A percentile compares a stretch with the other conserved stretches of the same genome.
Conservation (phyloP, 2,113 vertebrate genomes). For the Rissa tridactyla region DNA sequence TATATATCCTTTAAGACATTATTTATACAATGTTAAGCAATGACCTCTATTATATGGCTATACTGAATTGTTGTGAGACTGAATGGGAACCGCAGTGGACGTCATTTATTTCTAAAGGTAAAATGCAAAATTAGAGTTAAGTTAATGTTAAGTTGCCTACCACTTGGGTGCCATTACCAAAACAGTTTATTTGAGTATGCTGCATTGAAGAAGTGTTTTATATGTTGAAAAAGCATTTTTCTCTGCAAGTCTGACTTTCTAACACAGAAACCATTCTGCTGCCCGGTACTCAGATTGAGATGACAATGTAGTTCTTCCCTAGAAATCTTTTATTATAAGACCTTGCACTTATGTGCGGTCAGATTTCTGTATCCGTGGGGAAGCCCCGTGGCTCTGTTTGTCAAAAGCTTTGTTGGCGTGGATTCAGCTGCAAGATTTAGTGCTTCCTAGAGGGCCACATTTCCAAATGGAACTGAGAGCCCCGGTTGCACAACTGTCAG, state of each 20-base stretch:
- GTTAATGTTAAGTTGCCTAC: neutral
- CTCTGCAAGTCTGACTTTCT: neutral
- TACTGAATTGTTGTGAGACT: neutral
- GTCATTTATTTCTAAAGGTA: neutral
- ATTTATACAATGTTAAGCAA: neutral
- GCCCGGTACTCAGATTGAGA: neutral
- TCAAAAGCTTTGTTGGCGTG: neutral
- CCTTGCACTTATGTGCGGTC: neutral
- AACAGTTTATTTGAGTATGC: neutral
- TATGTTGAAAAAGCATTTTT: neutral
- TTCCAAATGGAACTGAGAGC: neutral
- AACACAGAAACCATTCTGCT: neutral
- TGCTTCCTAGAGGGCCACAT: neutral
- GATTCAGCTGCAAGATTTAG: neutral
- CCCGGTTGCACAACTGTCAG: neutral
- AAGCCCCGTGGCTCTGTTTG: neutral
- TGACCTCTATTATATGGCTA: neutral
- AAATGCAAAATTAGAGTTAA: neutral
- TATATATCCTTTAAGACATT: neutral
- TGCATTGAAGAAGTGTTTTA: neutral
- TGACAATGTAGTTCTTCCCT: neutral
- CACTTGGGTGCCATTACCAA: neutral
- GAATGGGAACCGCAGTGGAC: neutral
- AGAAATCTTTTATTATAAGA: neutral
- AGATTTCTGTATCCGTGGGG: neutral